Base-by-base conservation (phyloP, 2,797 vertebrate species). In the Chaetodon trifasciatus region DNA sequence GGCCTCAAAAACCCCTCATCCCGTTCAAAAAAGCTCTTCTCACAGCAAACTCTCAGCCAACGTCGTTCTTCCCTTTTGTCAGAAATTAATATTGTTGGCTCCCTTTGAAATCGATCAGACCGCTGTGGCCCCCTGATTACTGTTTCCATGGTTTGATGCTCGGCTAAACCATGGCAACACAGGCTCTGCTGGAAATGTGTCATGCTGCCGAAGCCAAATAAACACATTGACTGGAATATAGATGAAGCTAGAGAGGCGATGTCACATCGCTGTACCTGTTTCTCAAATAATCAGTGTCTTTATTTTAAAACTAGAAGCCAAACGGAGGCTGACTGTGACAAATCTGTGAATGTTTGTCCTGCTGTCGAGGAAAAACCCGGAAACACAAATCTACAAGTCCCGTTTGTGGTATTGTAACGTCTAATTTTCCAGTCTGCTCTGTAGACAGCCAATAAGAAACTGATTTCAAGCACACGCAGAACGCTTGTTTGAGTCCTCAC, bases 141-240 rank as follows among this genome's bases (percentile, higher is more conserved):
- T 50, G 91, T 91, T 87, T 88, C 88, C 84, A 89, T 85, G 88
- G 90, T 86, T 84, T 84, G 89, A 71, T 70, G 84, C 84, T 81
- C 44, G 15, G 79, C 66, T 84, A 71, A 86, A 79, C 83, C 86
- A 90, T 83, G 86, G 86, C 81, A 86, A 87, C 78, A 15, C 56
- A 3, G 63, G 72, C 76, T 60, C 71, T 63, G 79, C 81, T 70
- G 81, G 81, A 65, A 73, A 68, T 7, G 64, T 76, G 76, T 81
- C 55, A 46, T 16, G 70, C 71, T 68, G 66, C 74, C 60, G 76
- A 37, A 80, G 84, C 66, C 79, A 79, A 90, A 84, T 46, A 74
- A 81, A 83, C 79, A 70, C 71, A 64, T 50, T 0, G 61, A 73
- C 63, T 70, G 70, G 84, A 86, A 76, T 74, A 69, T 46, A 64